Evolutionary conservation across 2,113 vertebrate genomes (phyloP).

Genomic region (Platanista minor): DNA sequence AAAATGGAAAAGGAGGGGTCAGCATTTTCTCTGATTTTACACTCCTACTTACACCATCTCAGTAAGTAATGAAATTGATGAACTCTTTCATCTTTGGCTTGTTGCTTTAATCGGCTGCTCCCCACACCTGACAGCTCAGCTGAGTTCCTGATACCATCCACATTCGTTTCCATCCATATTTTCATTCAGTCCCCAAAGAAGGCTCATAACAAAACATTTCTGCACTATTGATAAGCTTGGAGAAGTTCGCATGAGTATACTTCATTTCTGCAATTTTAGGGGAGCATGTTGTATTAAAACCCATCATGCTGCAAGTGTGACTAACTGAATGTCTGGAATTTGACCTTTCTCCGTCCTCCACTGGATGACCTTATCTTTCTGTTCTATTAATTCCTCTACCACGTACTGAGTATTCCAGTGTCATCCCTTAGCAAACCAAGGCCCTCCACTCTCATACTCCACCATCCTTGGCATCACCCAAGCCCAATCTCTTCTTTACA

Average conservation of each 20-base stretch:
- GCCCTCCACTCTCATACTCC: background rate
- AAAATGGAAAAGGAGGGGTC: background rate
- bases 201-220: background rate
- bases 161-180: background rate
- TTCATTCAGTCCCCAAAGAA: background rate
- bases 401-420: background rate
- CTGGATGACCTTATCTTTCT: background rate
- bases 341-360: background rate
- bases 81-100: background rate
- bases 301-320: background rate
- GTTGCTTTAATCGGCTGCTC: background rate
- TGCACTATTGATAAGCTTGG: background rate
- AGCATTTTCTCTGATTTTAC: background rate
- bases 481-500: background rate
- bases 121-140: background rate
- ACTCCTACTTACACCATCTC: background rate
- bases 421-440: background rate
- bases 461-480: background rate
- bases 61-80: background rate
- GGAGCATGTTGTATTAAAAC: background rate
- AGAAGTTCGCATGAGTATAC: background rate
- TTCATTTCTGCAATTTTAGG: background rate
- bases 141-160: background rate
- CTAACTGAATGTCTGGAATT: background rate
- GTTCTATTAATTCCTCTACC: background rate